Evolutionary conservation across 1,140 invertebrate species (phyloP), one percentile per base, ranked within the genome.

Genomic region (Planococcus citri): DNA sequence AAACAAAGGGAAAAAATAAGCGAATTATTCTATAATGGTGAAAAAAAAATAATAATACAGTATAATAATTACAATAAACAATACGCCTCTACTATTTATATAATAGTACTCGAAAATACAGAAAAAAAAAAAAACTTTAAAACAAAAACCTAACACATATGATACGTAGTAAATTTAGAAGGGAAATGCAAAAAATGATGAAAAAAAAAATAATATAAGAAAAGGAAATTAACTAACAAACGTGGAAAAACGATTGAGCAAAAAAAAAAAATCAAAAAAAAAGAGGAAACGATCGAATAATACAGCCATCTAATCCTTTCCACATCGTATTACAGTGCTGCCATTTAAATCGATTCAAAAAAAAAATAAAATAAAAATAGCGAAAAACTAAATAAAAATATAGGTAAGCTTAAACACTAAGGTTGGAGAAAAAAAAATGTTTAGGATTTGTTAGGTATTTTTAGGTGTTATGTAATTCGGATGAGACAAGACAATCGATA

Each of bases 1-100:
- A 64, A 27, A 64, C 21, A 27, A 64, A 27, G 25, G 25, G 60
- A 64, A 64, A 60, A 60, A 64, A 64, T 25, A 64, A 64, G 60
- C 60, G 60, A 64, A 64, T 64, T 64, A 64, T 27, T 64, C 60
- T 64, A 64, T 14, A 24, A 64, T 64, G 60, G 60, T 64, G 60
- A 64, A 64, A 64, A 64, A n/a, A n/a, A n/a, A n/a, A n/a, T n/a
- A n/a, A 64, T 64, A 64, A 25, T 64, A 64, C 22, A n/a, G n/a
- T n/a, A n/a, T n/a, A n/a, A 64, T 25, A 64, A 58, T 58, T 25
- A 64, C 10, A 24, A 64, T 64, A 64, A 64, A 64, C 41, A 51
- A 51, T 51, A 51, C 41, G 41, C 41, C 41, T 51, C n/a, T 20
- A 33, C 29, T 6, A 33, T 33, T n/a, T n/a, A n/a, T n/a, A n/a